phyloP scores from a whole-genome alignment of 2,113 vertebrate species.

The Amphiprion ocellaris region DNA sequence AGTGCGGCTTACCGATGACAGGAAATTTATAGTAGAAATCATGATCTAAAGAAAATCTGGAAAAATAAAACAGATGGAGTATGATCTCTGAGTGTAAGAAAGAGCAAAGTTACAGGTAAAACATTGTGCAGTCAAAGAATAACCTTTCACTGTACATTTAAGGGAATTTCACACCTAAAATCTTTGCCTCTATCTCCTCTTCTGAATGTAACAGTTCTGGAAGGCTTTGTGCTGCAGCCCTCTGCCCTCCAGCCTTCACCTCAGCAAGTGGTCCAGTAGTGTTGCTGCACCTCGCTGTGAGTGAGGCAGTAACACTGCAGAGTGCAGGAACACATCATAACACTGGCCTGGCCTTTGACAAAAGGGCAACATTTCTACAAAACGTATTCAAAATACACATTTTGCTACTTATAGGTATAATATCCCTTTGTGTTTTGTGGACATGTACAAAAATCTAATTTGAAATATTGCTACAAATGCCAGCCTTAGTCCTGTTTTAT shows the following conservation, averaged over 20 bases:
- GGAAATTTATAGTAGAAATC: background rate
- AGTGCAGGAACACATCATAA: conserved; percentile 47
- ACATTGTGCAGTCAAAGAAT: background rate
- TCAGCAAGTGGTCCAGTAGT: conserved; percentile 51
- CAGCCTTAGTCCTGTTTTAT: conserved; percentile 1
- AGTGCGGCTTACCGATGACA: background rate
- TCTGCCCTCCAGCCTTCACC: conserved; percentile 50
- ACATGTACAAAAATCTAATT: background rate
- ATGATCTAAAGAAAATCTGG: background rate
- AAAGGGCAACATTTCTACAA: background rate
- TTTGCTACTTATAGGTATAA: background rate
- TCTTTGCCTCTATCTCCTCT: conserved; percentile 3
- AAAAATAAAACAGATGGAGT: background rate
- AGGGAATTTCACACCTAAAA: conserved; percentile 4
- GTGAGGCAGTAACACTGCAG: conserved; percentile 43
- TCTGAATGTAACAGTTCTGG: conserved; percentile 27
- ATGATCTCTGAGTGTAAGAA: background rate
- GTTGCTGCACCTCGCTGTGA: conserved; percentile 57
- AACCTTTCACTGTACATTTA: background rate
- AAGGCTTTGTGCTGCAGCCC: conserved; percentile 39
- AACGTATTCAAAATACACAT: conserved; percentile 27
- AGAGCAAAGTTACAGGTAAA: background rate
- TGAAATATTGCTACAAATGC: background rate
- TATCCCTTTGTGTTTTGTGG: conserved; percentile 7
- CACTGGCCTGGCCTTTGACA: conserved; percentile 3